Evolutionary conservation across 2,797 vertebrate genomes (phyloP), one percentile per base, ranked within the genome.

Genomic region (Schizopygopsis malacanthus): DNA sequence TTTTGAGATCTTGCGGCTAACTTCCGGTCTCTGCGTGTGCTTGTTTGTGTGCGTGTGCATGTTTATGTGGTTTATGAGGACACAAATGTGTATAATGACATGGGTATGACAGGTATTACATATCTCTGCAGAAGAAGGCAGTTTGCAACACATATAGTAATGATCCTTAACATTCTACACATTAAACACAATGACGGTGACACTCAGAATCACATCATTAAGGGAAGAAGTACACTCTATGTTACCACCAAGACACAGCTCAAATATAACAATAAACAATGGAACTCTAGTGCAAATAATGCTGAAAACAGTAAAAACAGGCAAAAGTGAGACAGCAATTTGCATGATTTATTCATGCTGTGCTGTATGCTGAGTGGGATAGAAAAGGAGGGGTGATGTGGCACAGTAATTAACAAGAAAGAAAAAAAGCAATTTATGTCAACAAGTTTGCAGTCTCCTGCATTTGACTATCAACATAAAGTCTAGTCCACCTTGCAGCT

Each of bases 301-400:
- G 28, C 43, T 52, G 79, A 80, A 80, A 67, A 33, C 15, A 28
- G 43, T 80, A 50, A 80, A 79, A 81, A 69, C 63, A 81, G 1
- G 59, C 61, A 67, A 69, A 61, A 52, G 61, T 69, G 79, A 81
- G 79, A 81, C 61, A 81, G 79, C 43, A 81, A 81, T 81, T 81
- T 81, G 61, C 79, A 81, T 69, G 79, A 81, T 81, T 67, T 81
- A 81, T 81, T 81, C 79, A 67, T 47, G 79, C 79, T 81, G 79
- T 69, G 61, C 16, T 69, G 6, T 69, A 50, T 67, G 79, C 79
- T 50, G 79, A 37, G 79, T 69, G 28, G 61, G 61, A 50, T 18
- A 0, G 59, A 69, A 69, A 69, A 50, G 28, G 16, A 65, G 73
- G 75, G 61, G 61, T 69, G 59, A 45, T 65, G 59, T 65, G 61